Conservation (phyloP, 2,797 vertebrate genomes). For the Phataginus tricuspis region DNA sequence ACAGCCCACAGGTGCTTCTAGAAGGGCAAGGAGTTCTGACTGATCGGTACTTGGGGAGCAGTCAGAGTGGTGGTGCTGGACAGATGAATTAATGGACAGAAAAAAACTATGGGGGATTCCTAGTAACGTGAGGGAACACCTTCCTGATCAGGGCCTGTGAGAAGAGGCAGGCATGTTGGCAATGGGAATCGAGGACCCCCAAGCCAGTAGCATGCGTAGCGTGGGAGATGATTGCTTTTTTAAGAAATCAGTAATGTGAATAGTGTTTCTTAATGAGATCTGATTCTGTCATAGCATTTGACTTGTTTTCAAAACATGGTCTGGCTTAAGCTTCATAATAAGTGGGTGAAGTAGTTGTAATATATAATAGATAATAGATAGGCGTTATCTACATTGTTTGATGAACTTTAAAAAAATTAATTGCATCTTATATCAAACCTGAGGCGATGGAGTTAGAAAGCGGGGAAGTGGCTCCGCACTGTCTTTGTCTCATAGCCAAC, state of each 20-base stretch:
- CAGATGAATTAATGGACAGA: slow-evolving; percentile 55
- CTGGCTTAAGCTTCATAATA: background rate
- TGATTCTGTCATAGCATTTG: background rate
- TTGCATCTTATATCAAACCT: background rate
- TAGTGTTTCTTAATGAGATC: background rate
- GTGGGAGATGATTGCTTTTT: background rate
- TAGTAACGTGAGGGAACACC: background rate
- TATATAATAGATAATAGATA: background rate
- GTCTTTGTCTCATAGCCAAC: background rate
- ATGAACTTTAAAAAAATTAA: background rate
- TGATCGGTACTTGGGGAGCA: fast-evolving
- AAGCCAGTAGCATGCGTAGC: background rate
- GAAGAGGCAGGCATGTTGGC: background rate
- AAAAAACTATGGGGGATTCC: slow-evolving; percentile 45
- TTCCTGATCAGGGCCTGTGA: background rate
- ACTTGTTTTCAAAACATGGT: slow-evolving; percentile 5
- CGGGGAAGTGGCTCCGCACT: background rate
- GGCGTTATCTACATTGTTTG: background rate
- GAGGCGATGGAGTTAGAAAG: background rate
- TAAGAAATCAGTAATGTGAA: background rate
- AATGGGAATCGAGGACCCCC: background rate
- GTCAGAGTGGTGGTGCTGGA: background rate
- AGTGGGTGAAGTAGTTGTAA: background rate
- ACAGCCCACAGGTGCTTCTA: background rate
- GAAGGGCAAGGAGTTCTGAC: background rate